phyloP scores from a whole-genome alignment of 1,140 invertebrate species.

The Harlomillsia oculata region DNA sequence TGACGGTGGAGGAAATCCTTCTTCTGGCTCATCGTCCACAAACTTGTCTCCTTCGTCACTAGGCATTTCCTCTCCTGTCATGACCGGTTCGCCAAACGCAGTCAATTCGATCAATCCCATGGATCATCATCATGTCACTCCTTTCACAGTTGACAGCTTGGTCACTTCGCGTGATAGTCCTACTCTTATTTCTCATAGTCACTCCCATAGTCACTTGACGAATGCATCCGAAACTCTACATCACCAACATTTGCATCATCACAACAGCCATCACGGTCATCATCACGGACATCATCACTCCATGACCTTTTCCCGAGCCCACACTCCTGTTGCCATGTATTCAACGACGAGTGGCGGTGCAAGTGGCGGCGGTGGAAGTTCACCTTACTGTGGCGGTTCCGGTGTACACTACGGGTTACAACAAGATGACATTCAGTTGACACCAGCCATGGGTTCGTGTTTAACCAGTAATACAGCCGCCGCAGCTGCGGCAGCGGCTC shows the following conservation, averaged over 20 bases:
- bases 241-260: slow-evolving; percentile 23
- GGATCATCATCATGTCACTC: slow-evolving; percentile 28
- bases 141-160: slow-evolving; percentile 34
- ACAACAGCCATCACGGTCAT: slow-evolving; percentile 12
- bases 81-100: slow-evolving; percentile 9
- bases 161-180: slow-evolving; percentile 31
- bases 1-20: slow-evolving; percentile 4
- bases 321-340: slow-evolving; percentile 3
- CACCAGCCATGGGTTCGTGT: slow-evolving; percentile 11
- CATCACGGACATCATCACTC: slow-evolving; percentile 9
- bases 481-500: slow-evolving; percentile 16
- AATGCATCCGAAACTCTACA: slow-evolving; percentile 9
- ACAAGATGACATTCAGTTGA: slow-evolving; percentile 16
- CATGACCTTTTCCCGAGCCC: slow-evolving; percentile 14
- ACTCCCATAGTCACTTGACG: not conserved
- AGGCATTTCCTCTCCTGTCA: slow-evolving; percentile 15
- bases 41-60: slow-evolving; percentile 15
- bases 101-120: slow-evolving; percentile 12
- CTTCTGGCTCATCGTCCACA: slow-evolving; percentile 18
- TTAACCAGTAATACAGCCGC: slow-evolving; percentile 15
- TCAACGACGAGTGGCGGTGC: not conserved
- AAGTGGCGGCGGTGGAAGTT: not conserved
- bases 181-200: slow-evolving; percentile 4
- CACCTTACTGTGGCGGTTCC: not conserved
- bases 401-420: slow-evolving; percentile 19